Evolutionary conservation across 2,888 invertebrate genomes (phyloP).

Genomic region (Tethea ocularis): DNA sequence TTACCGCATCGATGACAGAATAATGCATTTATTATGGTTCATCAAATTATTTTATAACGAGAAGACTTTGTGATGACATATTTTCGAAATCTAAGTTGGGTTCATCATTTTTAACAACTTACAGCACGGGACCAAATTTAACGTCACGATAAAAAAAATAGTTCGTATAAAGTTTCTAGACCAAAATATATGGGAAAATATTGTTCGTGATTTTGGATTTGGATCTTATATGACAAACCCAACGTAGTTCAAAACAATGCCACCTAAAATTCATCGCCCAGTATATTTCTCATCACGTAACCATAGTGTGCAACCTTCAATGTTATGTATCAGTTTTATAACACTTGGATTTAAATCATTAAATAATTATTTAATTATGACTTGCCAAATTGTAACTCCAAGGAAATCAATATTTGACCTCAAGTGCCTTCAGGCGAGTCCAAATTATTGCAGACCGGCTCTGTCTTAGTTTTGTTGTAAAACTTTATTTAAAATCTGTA

Average conservation of each 20-base stretch:
- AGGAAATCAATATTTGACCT: constrained; percentile 66
- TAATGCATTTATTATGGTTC: background rate
- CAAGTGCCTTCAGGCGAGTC: constrained; percentile 81
- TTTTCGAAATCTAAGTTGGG: too few species aligned
- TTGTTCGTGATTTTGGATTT: too few species aligned
- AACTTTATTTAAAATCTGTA: constrained; percentile 31
- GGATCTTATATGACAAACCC: too few species aligned
- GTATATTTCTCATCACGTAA: too few species aligned
- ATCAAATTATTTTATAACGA: background rate
- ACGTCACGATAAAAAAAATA: too few species aligned
- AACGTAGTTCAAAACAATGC: too few species aligned
- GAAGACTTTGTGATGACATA: too few species aligned
- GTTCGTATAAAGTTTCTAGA: too few species aligned
- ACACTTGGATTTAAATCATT: constrained; percentile 10
- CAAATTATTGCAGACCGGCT: constrained; percentile 62
- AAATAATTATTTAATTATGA: constrained; percentile 29
- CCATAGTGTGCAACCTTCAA: background rate
- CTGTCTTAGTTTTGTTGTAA: constrained; percentile 32
- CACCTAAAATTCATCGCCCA: too few species aligned
- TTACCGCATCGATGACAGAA: background rate
- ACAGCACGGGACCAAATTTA: too few species aligned
- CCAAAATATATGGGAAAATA: too few species aligned
- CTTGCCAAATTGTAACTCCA: constrained; percentile 66
- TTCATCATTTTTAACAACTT: too few species aligned
- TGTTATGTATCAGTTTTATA: constrained; percentile 14